A percentile compares a stretch with the other conserved stretches of the same genome.
Conservation (phyloP, 2,888 invertebrate species). For the Papilio protenor region DNA sequence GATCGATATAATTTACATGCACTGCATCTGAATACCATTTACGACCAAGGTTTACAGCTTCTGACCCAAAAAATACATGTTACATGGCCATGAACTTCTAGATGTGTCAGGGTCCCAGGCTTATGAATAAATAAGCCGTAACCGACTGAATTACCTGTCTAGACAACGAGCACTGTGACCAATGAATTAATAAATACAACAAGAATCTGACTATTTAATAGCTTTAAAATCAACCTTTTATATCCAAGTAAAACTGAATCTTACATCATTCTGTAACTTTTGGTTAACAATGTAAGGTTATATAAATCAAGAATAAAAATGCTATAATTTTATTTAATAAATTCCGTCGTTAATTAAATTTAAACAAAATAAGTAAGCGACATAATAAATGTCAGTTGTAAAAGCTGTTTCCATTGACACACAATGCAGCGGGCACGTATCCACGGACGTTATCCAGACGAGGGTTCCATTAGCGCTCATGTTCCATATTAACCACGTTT, state of each 20-base stretch:
- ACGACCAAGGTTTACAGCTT: conserved; percentile 23
- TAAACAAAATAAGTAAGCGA: conserved; percentile 16
- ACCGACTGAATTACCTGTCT: conserved; percentile 13
- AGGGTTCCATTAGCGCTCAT: conserved; percentile 7
- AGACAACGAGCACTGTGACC: conserved; percentile 10
- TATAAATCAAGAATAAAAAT: background rate
- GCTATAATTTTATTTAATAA: background rate
- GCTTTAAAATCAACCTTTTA: background rate
- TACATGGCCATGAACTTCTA: conserved; percentile 22
- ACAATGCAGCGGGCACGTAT: conserved; percentile 24
- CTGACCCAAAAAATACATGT: background rate
- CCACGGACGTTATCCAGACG: conserved; percentile 12
- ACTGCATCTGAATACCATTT: conserved; percentile 2
- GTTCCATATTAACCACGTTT: conserved; percentile 25
- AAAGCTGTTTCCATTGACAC: conserved; percentile 43
- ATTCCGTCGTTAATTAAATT: conserved; percentile 20
- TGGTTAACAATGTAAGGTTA: conserved; percentile 4
- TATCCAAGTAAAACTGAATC: background rate
- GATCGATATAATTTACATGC: background rate
- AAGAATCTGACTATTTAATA: background rate
- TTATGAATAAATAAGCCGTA: conserved; percentile 22
- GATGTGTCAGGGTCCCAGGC: conserved; percentile 13
- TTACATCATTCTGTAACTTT: background rate
- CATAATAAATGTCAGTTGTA: conserved; percentile 34
- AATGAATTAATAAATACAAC: conserved; percentile 2